A percentile compares a stretch with the other conserved stretches of the same genome.
These are phyloP conservation scores for Muraenolepis orangiensis DNA, from an alignment of 2,797 vertebrate species.

Conservation along the genomic window DNA sequence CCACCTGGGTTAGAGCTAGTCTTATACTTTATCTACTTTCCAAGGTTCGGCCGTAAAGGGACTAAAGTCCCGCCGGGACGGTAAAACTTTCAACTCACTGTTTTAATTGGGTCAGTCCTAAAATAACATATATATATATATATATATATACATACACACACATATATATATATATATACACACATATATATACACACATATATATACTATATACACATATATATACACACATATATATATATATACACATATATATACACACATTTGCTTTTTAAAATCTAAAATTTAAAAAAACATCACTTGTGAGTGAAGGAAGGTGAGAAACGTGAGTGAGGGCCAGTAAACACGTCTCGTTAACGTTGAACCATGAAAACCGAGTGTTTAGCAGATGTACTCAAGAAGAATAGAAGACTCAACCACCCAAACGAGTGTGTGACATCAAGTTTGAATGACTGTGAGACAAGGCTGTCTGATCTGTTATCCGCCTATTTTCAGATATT, in stretches of 20 bases:
- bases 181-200: not conserved
- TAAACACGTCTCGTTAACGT: not conserved
- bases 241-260: not conserved
- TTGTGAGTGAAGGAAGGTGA: too few species aligned
- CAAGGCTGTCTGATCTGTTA: too few species aligned
- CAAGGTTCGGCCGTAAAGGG: not conserved
- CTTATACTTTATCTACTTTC: not conserved
- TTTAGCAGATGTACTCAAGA: not conserved
- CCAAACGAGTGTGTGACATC: not conserved
- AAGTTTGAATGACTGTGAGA: not conserved
- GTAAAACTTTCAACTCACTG: not conserved
- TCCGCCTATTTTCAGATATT: too few species aligned
- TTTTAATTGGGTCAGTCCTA: not conserved
- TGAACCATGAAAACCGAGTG: not conserved
- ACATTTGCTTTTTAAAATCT: not conserved
- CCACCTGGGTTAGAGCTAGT: not conserved
- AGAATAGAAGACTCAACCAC: too few species aligned
- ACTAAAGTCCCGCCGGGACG: not conserved
- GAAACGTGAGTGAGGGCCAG: not conserved
- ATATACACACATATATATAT: not conserved
- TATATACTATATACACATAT: not conserved
- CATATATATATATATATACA: too few species aligned
- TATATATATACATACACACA: not conserved
- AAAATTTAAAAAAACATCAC: not conserved
- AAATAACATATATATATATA: not conserved